A percentile compares a stretch with the other conserved stretches of the same genome.
Conservation (phyloP, 30 jellyfish, hydroid and myxozoan genomes). For the Cassiopea xamachana region DNA sequence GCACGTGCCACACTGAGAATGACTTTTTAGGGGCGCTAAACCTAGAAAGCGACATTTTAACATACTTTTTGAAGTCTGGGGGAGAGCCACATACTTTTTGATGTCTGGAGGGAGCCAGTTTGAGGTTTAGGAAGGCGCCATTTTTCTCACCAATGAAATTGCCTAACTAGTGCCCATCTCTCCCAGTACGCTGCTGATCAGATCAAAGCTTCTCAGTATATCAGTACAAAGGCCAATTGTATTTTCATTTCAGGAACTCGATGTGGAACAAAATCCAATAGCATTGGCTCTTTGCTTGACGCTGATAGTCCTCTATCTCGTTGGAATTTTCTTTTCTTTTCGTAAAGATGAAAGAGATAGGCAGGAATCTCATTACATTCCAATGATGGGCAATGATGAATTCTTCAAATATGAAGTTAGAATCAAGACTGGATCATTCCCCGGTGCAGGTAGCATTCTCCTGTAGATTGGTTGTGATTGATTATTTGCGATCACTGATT, state of each 20-base stretch:
- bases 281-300: conserved; percentile 74
- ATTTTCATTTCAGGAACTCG: conserved; percentile 71
- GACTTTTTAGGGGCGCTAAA: no score
- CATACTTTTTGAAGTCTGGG: no score
- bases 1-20: no score
- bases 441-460: conserved; percentile 83
- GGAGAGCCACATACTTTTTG: no score
- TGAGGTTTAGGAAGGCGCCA: no score
- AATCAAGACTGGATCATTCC: conserved; percentile 86
- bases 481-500: background rate
- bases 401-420: conserved; percentile 93
- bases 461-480: background rate
- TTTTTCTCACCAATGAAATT: no score
- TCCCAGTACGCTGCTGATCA: no score
- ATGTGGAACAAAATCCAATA: conserved; percentile 82
- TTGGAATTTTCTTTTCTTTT: conserved; percentile 66
- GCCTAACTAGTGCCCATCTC: no score
- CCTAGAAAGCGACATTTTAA: no score
- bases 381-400: conserved; percentile 89
- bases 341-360: conserved; percentile 85
- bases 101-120: no score
- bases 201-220: background rate
- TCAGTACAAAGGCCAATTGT: background rate
- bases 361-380: conserved; percentile 80
- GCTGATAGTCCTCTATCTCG: conserved; percentile 66